Base-by-base conservation (phyloP, 2,797 vertebrate species). In the Hozukius guyotensis region DNA sequence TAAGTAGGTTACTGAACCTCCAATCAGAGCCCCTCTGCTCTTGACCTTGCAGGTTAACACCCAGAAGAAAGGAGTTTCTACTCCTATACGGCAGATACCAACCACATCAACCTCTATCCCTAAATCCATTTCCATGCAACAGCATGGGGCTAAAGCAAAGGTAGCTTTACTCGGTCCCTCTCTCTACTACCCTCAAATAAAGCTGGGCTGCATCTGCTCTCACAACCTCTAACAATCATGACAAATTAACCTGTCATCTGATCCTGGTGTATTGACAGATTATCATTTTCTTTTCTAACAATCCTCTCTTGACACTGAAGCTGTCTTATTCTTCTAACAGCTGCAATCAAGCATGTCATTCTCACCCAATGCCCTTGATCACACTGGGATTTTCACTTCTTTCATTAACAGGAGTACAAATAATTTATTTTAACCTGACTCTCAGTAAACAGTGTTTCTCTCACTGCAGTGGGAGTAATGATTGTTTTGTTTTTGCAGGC, bases 11-110 rank as follows among this genome's bases (percentile, higher is more conserved):
- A 46, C 70, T 53, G 49, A 77, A 81, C 18, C 24, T 71, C n/a
- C 76, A 88, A 61, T 88, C 81, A 81, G 87, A 89, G 69, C 70
- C 52, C 46, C 22, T 90, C 49, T 94, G 78, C 83, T 93, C 80
- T 94, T 84, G 86, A 92, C 90, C 82, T 87, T 90, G 31, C 93
- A 95, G 93, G 92, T 92, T 82, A 90, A 86, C 70, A 92, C 36
- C 81, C 62, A 73, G 90, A 94, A 88, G 93, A 94, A 92, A 90
- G 84, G 66, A 10, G 57, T 91, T 82, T 83, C 89, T 85, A 31
- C 83, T 85, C 84, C 89, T 61, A 24, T 80, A 61, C 80, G 84
- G 72, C 91, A 90, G 63, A 67, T 72, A 60, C 64, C 85, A 65
- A 52, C 75, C 59, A 80, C 90, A 64, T 64, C 91, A 53, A 13